phyloP scores from a whole-genome alignment of 2,113 vertebrate genomes.

The Tachycineta bicolor region DNA sequence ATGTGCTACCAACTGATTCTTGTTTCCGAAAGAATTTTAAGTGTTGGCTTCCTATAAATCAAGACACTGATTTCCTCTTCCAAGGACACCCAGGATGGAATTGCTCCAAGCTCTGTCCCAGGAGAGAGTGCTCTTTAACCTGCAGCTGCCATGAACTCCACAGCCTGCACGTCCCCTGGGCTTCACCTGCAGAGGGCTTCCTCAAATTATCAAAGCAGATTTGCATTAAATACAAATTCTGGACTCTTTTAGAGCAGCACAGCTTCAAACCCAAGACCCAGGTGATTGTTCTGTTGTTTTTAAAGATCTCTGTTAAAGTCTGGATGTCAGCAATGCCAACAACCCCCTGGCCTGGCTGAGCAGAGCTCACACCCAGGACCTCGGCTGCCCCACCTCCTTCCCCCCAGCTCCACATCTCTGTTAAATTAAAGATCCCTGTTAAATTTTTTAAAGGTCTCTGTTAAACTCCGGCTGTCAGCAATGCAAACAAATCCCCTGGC shows the following conservation, averaged over 20 bases:
- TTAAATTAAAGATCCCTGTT: not conserved
- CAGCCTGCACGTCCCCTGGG: not conserved
- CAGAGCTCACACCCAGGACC: not conserved
- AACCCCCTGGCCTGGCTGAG: not conserved
- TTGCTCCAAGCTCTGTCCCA: not conserved
- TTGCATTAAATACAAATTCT: not conserved
- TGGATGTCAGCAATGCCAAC: not conserved
- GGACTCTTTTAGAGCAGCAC: not conserved
- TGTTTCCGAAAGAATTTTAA: not conserved
- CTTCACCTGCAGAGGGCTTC: not conserved
- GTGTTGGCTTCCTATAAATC: not conserved
- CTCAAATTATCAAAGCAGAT: not conserved
- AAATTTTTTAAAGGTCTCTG: not conserved
- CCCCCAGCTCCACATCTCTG: not conserved
- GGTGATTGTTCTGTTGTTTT: not conserved
- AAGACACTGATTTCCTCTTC: not conserved
- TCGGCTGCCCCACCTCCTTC: constrained; percentile 18
- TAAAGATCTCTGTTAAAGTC: not conserved
- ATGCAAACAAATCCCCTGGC: not conserved
- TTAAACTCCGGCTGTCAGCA: not conserved
- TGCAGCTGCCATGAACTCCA: not conserved
- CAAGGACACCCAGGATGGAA: not conserved
- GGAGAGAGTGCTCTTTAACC: not conserved
- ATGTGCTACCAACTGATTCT: not conserved
- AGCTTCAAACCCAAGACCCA: not conserved